A percentile compares a stretch with the other conserved stretches of the same genome.
Evolutionary conservation across 2,797 vertebrate species (phyloP).

Genomic region (Pangasius djambal): DNA sequence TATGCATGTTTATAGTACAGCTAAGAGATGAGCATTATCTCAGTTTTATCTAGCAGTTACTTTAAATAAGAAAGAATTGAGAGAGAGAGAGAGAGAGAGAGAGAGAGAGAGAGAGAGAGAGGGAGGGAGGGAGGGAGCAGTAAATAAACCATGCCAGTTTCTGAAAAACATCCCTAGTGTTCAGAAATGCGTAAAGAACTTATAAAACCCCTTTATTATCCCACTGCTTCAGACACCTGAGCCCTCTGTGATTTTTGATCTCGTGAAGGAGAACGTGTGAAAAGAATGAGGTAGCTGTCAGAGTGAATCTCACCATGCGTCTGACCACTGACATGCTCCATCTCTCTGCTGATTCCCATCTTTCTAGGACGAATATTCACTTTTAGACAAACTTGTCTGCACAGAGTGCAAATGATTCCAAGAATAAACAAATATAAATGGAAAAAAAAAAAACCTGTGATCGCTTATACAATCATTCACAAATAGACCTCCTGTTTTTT

Average conservation of each 20-base stretch:
- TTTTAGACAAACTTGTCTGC: neutral
- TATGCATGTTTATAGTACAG: neutral
- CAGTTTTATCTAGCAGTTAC: neutral
- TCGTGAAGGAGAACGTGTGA: conserved; percentile 53
- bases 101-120: neutral
- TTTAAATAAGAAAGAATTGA: neutral
- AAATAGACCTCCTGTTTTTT: conserved; percentile 24
- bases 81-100: neutral
- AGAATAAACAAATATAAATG: conserved; percentile 14
- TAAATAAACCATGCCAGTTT: conserved; percentile 44
- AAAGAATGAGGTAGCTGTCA: conserved; percentile 59
- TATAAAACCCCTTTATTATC: conserved; percentile 60
- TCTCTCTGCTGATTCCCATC: conserved; percentile 48
- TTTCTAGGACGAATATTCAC: conserved; percentile 9
- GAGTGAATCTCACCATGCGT: conserved; percentile 57
- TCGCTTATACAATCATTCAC: conserved; percentile 7
- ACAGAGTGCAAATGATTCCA: neutral
- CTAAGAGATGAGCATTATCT: neutral
- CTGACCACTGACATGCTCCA: conserved; percentile 49
- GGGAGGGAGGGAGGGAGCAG: conserved; percentile 19
- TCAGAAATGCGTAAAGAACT: conserved; percentile 55
- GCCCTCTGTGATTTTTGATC: conserved; percentile 54
- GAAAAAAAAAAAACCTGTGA: neutral
- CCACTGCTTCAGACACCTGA: conserved; percentile 54
- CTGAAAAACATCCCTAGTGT: conserved; percentile 43